Base-by-base conservation (phyloP, 2,888 invertebrate genomes). In the Tromatobia lineatoria region DNA sequence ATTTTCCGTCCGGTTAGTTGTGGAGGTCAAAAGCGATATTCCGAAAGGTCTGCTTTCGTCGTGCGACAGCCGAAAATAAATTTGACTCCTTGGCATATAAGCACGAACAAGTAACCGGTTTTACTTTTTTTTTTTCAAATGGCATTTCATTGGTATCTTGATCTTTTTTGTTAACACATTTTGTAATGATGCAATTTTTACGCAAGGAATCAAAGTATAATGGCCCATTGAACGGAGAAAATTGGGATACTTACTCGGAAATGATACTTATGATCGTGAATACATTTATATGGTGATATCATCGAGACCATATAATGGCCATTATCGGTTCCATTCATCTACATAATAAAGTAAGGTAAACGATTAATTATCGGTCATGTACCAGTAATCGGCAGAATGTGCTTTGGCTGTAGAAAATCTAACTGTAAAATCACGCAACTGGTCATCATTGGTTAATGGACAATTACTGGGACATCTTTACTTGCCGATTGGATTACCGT, bases 11-110 rank as follows among this genome's bases (percentile, higher is more conserved):
- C 29, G 71, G 52, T 34, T 59, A 52, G 54, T 47, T 45, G 70
- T 71, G 73, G 71, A 85, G 80, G 85, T 86, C 86, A 85, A 82
- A 82, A 82, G 81, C 74, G 77, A 83, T 82, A 78, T 80, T 80
- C 78, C 66, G 64, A 50, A 71, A 77, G 79, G 45, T 66, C 34
- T 59, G 38, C 57, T 64, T 57, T 83, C 76, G 83, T 79, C 67
- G 75, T 80, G 20, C 66, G 64, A 50, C 67, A 18, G 78, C 77
- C 81, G 69, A 74, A 83, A 83, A 86, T 86, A 83, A 83, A 85
- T 83, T 79, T 80, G 15, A 23, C 66, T 57, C 47, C 20, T 67
- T 70, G 78, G 80, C 80, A 78, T 83, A 38, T 64, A 74, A 82
- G 34, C 64, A 15, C 34, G 61, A 75, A 50, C 64, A 34, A 18